These are phyloP conservation scores for Patella depressa DNA, from an alignment of 2,888 invertebrate species.

Conservation along the genomic window DNA sequence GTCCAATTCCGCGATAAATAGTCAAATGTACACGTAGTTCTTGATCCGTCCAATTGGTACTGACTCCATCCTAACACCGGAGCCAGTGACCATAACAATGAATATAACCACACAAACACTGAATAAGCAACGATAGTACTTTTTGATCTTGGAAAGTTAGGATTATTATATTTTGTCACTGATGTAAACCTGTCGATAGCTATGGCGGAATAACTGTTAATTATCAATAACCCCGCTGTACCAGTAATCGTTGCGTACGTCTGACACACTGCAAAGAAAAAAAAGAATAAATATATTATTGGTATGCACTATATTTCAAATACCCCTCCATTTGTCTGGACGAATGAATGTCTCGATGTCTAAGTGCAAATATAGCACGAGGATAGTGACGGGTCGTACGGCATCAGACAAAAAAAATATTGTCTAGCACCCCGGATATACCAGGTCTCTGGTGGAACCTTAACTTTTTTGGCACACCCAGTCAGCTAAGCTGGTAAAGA, in stretches of 20 bases:
- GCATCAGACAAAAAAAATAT: too few relatives aligned
- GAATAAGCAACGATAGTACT: slow-evolving; percentile 23
- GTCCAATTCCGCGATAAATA: slow-evolving; percentile 26
- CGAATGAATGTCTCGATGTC: too few relatives aligned
- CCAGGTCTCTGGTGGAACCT: too few relatives aligned
- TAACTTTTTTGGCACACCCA: too few relatives aligned
- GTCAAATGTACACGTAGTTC: slow-evolving; percentile 44
- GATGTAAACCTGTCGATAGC: slow-evolving; percentile 39
- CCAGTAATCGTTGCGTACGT: slow-evolving; percentile 35
- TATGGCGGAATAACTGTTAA: slow-evolving; percentile 41
- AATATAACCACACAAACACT: slow-evolving; percentile 31
- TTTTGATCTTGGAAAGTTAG: slow-evolving; percentile 25
- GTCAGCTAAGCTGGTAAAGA: too few relatives aligned
- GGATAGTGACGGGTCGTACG: too few relatives aligned
- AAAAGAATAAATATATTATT: background rate
- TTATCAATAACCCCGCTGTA: slow-evolving; percentile 37
- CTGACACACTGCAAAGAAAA: slow-evolving; percentile 38
- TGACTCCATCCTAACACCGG: slow-evolving; percentile 35
- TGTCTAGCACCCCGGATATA: too few relatives aligned
- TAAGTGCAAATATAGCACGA: too few relatives aligned
- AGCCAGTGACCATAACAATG: slow-evolving; percentile 31
- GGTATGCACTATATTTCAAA: too few relatives aligned
- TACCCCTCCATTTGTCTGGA: too few relatives aligned
- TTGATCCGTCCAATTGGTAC: slow-evolving; percentile 38
- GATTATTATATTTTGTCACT: slow-evolving; percentile 30